Conservation (phyloP, 2,888 invertebrate genomes). For the Colostygia pectinataria region DNA sequence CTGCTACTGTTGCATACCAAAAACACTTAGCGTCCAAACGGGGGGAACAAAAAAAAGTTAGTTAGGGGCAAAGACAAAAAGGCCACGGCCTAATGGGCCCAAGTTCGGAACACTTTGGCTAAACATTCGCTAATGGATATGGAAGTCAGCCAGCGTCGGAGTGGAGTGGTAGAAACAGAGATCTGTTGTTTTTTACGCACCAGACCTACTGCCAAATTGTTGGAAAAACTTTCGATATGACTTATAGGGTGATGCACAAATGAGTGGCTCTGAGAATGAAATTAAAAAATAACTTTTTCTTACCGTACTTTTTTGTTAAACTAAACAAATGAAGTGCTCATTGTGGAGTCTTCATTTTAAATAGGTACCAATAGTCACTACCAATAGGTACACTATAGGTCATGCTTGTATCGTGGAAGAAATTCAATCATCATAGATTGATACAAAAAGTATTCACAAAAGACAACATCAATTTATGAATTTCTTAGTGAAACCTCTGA, state of each 20-base stretch:
- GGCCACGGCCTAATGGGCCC: constrained; percentile 70
- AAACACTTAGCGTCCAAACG: constrained; percentile 65
- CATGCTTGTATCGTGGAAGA: no score
- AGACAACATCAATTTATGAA: no score
- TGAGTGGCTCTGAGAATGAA: no score
- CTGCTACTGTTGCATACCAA: constrained; percentile 49
- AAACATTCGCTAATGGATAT: constrained; percentile 82
- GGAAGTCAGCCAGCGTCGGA: constrained; percentile 69
- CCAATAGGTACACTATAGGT: no score
- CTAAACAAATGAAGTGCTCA: no score
- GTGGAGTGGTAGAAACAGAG: constrained; percentile 42
- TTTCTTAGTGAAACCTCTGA: no score
- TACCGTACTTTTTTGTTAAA: no score
- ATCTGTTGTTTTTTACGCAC: constrained; percentile 68
- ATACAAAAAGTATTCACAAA: no score
- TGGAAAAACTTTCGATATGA: constrained; percentile 36
- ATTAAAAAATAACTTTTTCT: no score
- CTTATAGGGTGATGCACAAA: constrained; percentile 16
- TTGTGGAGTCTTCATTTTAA: no score
- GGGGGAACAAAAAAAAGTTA: constrained; percentile 63
- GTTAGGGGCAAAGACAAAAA: constrained; percentile 74
- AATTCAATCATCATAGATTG: no score
- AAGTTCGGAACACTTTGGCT: constrained; percentile 81
- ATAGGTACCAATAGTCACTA: no score
- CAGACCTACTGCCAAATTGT: constrained; percentile 66